phyloP scores from a whole-genome alignment of 2,888 invertebrate genomes.

The Malacosoma neustria region DNA sequence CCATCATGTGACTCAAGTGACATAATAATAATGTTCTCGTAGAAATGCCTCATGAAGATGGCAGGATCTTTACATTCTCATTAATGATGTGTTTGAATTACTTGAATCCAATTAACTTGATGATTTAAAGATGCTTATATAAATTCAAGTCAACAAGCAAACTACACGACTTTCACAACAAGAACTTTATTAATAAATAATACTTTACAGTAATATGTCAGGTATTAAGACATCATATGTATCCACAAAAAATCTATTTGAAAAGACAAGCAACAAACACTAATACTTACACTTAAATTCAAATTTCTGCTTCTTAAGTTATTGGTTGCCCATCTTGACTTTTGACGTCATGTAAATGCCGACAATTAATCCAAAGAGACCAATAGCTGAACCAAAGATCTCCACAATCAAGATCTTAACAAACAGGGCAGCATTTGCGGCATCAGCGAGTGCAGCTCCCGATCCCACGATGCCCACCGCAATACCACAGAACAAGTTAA shows the following conservation, averaged over 20 bases:
- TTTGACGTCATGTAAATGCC: conserved; percentile 95
- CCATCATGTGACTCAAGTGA: conserved; percentile 1
- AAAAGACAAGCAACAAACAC: conserved; percentile 11
- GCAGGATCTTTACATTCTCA: too few relatives aligned
- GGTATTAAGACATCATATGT: not conserved
- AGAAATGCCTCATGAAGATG: too few relatives aligned
- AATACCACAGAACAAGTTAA: conserved; percentile 95
- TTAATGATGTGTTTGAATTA: too few relatives aligned
- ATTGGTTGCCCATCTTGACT: conserved; percentile 84
- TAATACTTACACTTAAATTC: conserved; percentile 60
- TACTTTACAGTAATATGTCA: not conserved
- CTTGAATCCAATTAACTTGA: too few relatives aligned
- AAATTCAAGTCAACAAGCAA: too few relatives aligned
- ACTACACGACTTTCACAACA: not conserved
- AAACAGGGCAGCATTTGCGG: conserved; percentile 96
- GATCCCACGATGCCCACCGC: conserved; percentile 99
- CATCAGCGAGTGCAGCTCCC: conserved; percentile 98
- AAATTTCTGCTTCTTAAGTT: conserved; percentile 46
- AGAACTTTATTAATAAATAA: not conserved
- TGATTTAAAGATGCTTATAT: too few relatives aligned
- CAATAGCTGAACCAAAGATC: conserved; percentile 99
- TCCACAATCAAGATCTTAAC: conserved; percentile 99
- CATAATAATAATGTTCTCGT: too few relatives aligned
- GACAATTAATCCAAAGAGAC: conserved; percentile 98
- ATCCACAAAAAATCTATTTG: not conserved